phyloP scores from a whole-genome alignment of 2,113 vertebrate genomes.

The Oostethus manadensis region DNA sequence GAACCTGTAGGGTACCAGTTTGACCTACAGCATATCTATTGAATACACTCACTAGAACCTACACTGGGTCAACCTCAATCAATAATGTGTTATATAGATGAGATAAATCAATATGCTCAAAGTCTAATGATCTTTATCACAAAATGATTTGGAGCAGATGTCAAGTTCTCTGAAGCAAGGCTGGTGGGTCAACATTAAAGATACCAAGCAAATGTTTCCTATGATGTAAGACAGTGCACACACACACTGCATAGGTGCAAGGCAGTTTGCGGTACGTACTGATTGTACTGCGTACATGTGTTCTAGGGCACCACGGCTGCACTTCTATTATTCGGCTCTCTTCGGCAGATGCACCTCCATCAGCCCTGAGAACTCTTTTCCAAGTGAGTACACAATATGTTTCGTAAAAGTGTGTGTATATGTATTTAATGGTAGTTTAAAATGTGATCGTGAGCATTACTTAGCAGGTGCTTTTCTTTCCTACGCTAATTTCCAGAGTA shows the following conservation, averaged over 20 bases:
- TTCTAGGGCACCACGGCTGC: conserved; percentile 46
- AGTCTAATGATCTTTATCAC: neutral
- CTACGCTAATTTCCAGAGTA: conserved; percentile 28
- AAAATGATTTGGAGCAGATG: conserved; percentile 27
- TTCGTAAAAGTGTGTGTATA: too few species aligned
- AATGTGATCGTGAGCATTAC: neutral
- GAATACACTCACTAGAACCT: too few species aligned
- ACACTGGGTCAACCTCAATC: neutral
- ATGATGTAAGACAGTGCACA: conserved; percentile 44
- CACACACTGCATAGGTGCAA: neutral
- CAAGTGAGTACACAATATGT: conserved; percentile 30
- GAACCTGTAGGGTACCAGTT: too few species aligned
- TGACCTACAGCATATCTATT: too few species aligned
- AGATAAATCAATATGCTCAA: neutral
- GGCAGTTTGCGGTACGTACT: neutral
- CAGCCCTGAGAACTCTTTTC: conserved; percentile 10
- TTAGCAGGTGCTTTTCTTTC: too few species aligned
- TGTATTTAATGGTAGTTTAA: too few species aligned
- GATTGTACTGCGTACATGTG: conserved; percentile 1
- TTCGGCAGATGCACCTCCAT: conserved; percentile 59
- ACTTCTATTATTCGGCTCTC: conserved; percentile 28
- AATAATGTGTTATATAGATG: neutral
- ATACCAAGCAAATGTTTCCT: conserved; percentile 34
- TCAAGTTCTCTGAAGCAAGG: neutral
- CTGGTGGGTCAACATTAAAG: conserved; percentile 64